phyloP scores from a whole-genome alignment of 2,113 vertebrate genomes.

The Polypterus bichir region DNA sequence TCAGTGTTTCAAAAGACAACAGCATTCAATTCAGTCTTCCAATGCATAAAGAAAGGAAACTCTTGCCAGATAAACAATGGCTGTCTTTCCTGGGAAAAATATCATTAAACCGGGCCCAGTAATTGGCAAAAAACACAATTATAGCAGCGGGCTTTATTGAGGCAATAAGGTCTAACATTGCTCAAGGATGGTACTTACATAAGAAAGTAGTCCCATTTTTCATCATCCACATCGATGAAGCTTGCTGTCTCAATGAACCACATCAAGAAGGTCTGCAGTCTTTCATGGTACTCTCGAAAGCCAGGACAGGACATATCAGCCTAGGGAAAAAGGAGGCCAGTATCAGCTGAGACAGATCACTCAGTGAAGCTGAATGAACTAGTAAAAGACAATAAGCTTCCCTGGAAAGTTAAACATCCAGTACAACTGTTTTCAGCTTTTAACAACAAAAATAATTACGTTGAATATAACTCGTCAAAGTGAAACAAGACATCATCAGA shows the following conservation, averaged over 20 bases:
- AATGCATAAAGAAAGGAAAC: constrained; percentile 83
- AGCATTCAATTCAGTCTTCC: constrained; percentile 89
- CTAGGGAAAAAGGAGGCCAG: constrained; percentile 54
- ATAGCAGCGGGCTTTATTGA: constrained; percentile 61
- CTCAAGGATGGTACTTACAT: constrained; percentile 88
- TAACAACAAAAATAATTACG: constrained; percentile 19
- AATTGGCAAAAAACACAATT: constrained; percentile 92
- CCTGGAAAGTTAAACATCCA: constrained; percentile 27
- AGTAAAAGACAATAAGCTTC: constrained; percentile 28
- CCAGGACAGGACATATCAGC: constrained; percentile 81
- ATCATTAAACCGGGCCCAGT: constrained; percentile 94
- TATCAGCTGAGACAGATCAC: constrained; percentile 54
- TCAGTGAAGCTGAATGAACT: constrained; percentile 22
- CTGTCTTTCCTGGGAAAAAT: constrained; percentile 77
- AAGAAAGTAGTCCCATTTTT: constrained; percentile 98
- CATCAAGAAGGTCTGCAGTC: constrained; percentile 97
- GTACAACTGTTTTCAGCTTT: constrained; percentile 21
- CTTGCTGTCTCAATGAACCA: constrained; percentile 98
- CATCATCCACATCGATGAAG: constrained; percentile 95
- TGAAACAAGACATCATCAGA: too few relatives aligned
- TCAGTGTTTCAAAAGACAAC: constrained; percentile 95
- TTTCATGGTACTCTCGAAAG: constrained; percentile 93
- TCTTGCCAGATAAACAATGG: constrained; percentile 94
- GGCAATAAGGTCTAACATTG: constrained; percentile 67
- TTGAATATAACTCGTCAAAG: neutral